Evolutionary conservation across 2,888 invertebrate species (phyloP).

Genomic region (Palloptera scutellata): DNA sequence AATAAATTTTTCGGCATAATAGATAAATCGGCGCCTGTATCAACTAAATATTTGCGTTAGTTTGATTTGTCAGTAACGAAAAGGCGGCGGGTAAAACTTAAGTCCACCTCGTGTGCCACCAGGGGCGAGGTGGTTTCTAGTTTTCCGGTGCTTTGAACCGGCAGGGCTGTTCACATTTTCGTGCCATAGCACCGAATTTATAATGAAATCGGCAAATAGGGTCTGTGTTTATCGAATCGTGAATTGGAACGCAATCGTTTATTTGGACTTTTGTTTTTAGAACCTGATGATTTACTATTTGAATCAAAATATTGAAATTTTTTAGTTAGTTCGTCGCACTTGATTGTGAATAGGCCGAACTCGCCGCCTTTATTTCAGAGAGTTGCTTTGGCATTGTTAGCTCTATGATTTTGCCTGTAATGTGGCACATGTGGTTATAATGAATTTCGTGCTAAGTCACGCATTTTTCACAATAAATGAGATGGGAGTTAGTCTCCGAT

Average conservation of each 20-base stretch:
- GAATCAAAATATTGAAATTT: neutral
- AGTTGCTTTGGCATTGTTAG: slow-evolving; percentile 13
- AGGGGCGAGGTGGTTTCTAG: too few relatives aligned
- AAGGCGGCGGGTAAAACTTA: slow-evolving; percentile 19
- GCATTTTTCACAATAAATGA: slow-evolving; percentile 20
- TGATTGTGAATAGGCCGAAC: slow-evolving; percentile 2
- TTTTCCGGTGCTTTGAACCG: slow-evolving; percentile 8
- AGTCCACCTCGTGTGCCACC: neutral
- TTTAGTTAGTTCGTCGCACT: slow-evolving; percentile 4
- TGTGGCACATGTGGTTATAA: slow-evolving; percentile 20
- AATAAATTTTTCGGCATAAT: too few relatives aligned
- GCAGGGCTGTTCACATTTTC: slow-evolving; percentile 22
- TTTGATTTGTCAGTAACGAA: slow-evolving; percentile 14
- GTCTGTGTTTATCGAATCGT: slow-evolving; percentile 7
- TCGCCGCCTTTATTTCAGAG: slow-evolving; percentile 4
- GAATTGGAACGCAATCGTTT: slow-evolving; percentile 15
- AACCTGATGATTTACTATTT: neutral
- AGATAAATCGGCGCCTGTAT: too few relatives aligned
- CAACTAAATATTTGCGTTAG: slow-evolving; percentile 14
- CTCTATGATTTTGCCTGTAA: slow-evolving; percentile 21
- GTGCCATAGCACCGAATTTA: slow-evolving; percentile 14
- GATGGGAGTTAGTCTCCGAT: too few relatives aligned
- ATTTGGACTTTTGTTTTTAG: slow-evolving; percentile 6
- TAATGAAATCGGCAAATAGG: slow-evolving; percentile 22
- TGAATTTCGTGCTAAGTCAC: slow-evolving; percentile 18